A percentile compares a stretch with the other conserved stretches of the same genome.
Evolutionary conservation across 2,113 vertebrate genomes (phyloP).

Genomic region (Castor canadensis): DNA sequence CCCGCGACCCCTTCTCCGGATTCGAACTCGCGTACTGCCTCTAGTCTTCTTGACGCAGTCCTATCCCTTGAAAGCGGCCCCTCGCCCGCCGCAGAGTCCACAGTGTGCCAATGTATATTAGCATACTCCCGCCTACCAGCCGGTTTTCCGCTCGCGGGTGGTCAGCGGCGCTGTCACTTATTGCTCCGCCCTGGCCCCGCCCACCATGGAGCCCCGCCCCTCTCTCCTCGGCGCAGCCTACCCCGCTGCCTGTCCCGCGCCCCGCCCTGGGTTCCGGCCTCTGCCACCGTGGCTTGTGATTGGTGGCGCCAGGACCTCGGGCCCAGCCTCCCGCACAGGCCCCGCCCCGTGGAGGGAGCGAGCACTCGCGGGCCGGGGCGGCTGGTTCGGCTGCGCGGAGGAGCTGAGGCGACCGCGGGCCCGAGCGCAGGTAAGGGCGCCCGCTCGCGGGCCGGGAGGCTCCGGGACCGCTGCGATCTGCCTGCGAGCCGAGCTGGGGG

Average conservation of each 20-base stretch:
- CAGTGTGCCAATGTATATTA: not conserved
- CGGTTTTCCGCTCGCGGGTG: not conserved
- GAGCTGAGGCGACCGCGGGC: slow-evolving; percentile 4
- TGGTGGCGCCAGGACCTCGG: not conserved
- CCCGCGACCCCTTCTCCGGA: rapidly evolving
- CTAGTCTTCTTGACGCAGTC: not conserved
- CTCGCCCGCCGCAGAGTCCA: rapidly evolving
- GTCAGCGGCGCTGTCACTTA: not conserved
- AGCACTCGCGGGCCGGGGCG: not conserved
- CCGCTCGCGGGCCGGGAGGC: not conserved
- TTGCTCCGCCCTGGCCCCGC: not conserved
- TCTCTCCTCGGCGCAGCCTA: slow-evolving; percentile 39
- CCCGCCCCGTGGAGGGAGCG: slow-evolving; percentile 35
- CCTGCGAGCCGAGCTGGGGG: not conserved
- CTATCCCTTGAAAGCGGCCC: not conserved
- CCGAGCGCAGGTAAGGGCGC: not conserved
- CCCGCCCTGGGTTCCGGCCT: slow-evolving; percentile 49
- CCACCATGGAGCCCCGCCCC: not conserved
- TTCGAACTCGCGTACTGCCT: not conserved
- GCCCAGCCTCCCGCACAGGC: not conserved
- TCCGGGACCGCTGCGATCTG: not conserved
- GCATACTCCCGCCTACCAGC: not conserved
- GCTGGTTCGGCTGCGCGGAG: slow-evolving; percentile 64
- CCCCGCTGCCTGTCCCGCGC: not conserved
- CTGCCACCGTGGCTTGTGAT: not conserved